Conservation (phyloP, 2,797 vertebrate species). For the Malacoraja senta region DNA sequence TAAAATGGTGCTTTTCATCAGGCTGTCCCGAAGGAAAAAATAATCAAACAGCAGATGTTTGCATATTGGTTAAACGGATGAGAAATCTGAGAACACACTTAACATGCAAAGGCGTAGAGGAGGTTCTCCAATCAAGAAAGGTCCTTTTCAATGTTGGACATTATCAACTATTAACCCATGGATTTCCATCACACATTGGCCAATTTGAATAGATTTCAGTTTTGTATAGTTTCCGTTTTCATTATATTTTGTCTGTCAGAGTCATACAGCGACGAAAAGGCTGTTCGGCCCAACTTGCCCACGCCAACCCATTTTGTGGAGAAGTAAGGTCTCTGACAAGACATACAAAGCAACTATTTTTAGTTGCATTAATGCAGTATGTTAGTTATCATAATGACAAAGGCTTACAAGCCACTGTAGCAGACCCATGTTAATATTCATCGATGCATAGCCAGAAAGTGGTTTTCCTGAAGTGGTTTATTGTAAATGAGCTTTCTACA, state of each 20-base stretch:
- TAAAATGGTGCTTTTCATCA: not conserved
- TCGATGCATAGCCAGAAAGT: not conserved
- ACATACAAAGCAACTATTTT: not conserved
- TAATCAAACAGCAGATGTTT: not conserved
- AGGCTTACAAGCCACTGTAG: not conserved
- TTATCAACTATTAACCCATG: not conserved
- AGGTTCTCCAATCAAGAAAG: not conserved
- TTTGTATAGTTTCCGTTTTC: not conserved
- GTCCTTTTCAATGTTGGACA: not conserved
- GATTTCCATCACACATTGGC: not conserved
- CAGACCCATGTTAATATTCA: not conserved
- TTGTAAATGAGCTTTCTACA: slow-evolving; percentile 16
- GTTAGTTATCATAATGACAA: not conserved
- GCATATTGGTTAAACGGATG: not conserved
- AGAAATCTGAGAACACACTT: not conserved
- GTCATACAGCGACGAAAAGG: no score
- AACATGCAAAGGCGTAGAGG: not conserved
- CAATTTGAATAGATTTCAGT: not conserved
- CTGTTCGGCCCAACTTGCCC: no score
- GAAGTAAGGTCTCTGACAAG: not conserved
- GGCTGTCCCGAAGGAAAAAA: not conserved
- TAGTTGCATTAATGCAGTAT: not conserved
- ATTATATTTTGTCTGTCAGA: not conserved
- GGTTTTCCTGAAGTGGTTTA: slow-evolving; percentile 31
- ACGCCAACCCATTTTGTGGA: not conserved